Evolutionary conservation across 2,113 vertebrate species (phyloP).

Genomic region (Hypanus sabinus): DNA sequence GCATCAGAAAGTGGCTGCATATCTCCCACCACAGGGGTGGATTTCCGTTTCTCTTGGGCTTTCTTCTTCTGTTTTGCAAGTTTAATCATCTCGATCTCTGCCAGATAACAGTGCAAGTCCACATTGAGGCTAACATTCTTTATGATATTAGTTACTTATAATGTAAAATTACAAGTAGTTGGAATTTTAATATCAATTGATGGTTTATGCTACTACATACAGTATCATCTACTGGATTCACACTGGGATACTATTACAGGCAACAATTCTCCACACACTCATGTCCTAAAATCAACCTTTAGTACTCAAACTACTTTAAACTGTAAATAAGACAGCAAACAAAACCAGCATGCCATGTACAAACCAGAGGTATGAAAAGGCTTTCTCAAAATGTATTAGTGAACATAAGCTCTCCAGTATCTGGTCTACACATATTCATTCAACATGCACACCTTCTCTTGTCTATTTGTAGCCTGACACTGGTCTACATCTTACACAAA

Average conservation of each 20-base stretch:
- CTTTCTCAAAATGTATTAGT: background rate
- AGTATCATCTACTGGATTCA: background rate
- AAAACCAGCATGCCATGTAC: too few species aligned
- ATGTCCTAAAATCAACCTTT: background rate
- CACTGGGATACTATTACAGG: background rate
- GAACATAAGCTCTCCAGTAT: background rate
- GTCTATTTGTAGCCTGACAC: background rate
- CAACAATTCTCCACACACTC: background rate
- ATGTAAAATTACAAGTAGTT: background rate
- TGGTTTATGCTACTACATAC: background rate
- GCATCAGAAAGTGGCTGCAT: constrained; percentile 75
- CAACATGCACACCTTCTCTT: background rate
- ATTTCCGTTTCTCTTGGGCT: constrained; percentile 59
- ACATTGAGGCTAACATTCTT: background rate
- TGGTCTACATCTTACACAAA: background rate
- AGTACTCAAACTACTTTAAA: background rate
- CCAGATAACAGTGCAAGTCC: background rate
- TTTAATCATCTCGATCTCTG: constrained; percentile 79
- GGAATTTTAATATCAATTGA: background rate
- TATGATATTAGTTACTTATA: background rate
- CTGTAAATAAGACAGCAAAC: background rate
- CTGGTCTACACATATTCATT: background rate
- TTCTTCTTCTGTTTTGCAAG: constrained; percentile 62
- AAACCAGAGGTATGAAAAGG: background rate
- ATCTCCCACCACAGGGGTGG: constrained; percentile 77